Evolutionary conservation across 2,113 vertebrate genomes (phyloP).

Genomic region (Cisticola juncidis): DNA sequence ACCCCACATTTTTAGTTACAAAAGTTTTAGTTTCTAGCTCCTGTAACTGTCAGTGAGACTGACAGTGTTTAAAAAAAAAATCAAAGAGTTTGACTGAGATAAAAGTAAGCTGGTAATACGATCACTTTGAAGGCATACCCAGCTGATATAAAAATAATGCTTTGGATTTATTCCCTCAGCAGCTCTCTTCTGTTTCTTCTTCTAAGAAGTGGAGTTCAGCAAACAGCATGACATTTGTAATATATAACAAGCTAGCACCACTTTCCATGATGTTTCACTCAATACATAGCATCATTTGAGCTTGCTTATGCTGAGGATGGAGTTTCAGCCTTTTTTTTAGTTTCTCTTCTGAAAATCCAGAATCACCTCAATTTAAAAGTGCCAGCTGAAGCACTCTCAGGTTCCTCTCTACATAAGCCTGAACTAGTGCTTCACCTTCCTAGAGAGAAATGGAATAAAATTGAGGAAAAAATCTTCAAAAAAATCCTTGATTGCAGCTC

Average conservation of each 20-base stretch:
- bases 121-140: neutral
- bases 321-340: neutral
- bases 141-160: neutral
- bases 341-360: neutral
- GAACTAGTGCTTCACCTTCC: neutral
- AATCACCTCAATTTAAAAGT: neutral
- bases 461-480: neutral
- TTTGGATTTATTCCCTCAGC: neutral
- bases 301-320: neutral
- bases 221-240: neutral
- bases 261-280: neutral
- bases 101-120: neutral
- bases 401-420: neutral
- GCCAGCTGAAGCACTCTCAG: neutral
- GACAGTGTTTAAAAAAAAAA: neutral
- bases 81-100: neutral
- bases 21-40: neutral
- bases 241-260: neutral
- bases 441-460: neutral
- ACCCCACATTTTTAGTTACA: neutral
- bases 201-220: neutral
- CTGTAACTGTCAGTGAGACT: neutral
- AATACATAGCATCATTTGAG: neutral
- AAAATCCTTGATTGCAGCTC: neutral
- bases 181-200: neutral